Percentiles rank a stretch among this genome's conserved stretches.
phyloP scores from a whole-genome alignment of 1,140 invertebrate species.

The Rhopalosiphum padi region DNA sequence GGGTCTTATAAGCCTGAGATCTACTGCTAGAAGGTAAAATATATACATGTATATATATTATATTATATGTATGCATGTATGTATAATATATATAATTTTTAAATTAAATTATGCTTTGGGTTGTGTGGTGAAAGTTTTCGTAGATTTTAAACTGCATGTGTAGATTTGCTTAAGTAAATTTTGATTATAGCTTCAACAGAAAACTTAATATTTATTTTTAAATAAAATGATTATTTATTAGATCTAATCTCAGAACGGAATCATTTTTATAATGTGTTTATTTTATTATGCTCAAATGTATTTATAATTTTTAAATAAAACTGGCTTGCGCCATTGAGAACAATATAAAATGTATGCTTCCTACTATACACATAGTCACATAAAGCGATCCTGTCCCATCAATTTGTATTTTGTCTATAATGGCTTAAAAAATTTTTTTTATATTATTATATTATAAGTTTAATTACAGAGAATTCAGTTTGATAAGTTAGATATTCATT shows the following conservation, averaged over 20 bases:
- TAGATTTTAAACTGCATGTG: slow-evolving; percentile 27
- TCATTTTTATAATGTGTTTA: background rate
- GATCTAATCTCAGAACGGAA: background rate
- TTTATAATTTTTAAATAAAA: background rate
- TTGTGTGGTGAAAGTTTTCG: slow-evolving; percentile 33
- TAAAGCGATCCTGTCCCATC: background rate
- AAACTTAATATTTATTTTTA: background rate
- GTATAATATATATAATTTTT: slow-evolving; percentile 57
- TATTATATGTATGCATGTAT: slow-evolving; percentile 59
- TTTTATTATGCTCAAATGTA: background rate
- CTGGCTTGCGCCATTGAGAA: background rate
- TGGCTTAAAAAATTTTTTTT: background rate
- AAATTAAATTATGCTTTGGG: slow-evolving; percentile 25
- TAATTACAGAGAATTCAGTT: background rate
- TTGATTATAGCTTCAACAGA: background rate
- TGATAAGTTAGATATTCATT: background rate
- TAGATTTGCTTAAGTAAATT: slow-evolving; percentile 7
- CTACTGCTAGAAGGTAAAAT: slow-evolving; percentile 79
- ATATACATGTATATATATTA: slow-evolving; percentile 1
- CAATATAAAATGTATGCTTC: background rate
- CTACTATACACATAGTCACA: background rate
- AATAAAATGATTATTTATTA: background rate
- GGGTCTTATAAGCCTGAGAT: slow-evolving; percentile 84
- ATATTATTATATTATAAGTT: background rate
- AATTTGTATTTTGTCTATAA: background rate